Percentiles rank a stretch among this genome's conserved stretches.
Conservation (phyloP, 1,140 invertebrate genomes). For the Lordiphosa clarofinis region DNA sequence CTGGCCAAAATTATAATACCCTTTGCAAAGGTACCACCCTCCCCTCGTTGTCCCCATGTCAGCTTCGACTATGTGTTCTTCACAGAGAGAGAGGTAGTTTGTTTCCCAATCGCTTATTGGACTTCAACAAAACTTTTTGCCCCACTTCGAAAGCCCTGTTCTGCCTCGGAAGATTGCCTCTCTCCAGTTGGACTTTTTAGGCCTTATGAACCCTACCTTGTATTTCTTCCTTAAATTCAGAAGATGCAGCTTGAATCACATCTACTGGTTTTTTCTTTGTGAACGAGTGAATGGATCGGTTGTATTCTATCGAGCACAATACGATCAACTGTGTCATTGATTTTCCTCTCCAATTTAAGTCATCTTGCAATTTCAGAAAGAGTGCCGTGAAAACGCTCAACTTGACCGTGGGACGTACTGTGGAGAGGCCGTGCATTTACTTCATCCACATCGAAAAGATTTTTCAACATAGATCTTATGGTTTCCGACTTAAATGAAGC, state of each 20-base stretch:
- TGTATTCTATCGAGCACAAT: slow-evolving; percentile 4
- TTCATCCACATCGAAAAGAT: slow-evolving; percentile 1
- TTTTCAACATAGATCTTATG: too few relatives aligned
- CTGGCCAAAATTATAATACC: too few relatives aligned
- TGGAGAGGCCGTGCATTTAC: not conserved
- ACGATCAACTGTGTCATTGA: slow-evolving; percentile 1
- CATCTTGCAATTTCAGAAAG: slow-evolving; percentile 1
- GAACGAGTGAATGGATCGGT: not conserved
- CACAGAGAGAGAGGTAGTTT: not conserved
- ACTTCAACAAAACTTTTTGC: slow-evolving; percentile 1
- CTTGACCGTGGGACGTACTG: not conserved
- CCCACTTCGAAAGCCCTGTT: not conserved
- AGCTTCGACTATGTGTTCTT: not conserved
- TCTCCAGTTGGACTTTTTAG: not conserved
- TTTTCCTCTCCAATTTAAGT: not conserved
- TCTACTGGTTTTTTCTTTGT: slow-evolving; percentile 1
- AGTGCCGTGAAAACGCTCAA: not conserved
- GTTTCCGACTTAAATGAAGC: too few relatives aligned
- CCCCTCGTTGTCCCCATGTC: slow-evolving; percentile 2
- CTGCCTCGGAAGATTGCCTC: not conserved
- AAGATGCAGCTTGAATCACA: not conserved
- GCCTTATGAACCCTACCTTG: not conserved
- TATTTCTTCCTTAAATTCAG: too few relatives aligned
- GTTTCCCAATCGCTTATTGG: slow-evolving; percentile 7
- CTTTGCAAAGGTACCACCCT: too few relatives aligned